Percentiles rank a stretch among this genome's conserved stretches.
Conservation (phyloP, 2,797 vertebrate genomes). For the Syndactyla subalaris region DNA sequence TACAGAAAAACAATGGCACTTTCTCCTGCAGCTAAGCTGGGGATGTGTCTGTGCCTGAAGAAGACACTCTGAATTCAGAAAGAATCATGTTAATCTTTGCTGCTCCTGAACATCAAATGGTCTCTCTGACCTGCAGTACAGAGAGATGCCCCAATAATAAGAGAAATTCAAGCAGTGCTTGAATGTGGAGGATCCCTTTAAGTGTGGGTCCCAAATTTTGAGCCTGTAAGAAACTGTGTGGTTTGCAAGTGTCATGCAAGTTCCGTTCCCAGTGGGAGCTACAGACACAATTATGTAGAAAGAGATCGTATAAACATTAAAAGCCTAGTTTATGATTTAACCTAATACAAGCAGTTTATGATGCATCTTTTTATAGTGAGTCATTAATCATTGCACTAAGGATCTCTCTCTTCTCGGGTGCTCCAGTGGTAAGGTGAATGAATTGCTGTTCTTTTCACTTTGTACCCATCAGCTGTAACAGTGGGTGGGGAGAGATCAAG, state of each 20-base stretch:
- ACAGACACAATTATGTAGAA: conserved; percentile 45
- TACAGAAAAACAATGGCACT: not conserved
- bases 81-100: not conserved
- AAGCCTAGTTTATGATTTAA: conserved; percentile 56
- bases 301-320: conserved; percentile 37
- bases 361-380: conserved; percentile 53
- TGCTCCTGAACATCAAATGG: not conserved
- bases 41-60: not conserved
- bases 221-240: conserved; percentile 42
- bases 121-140: not conserved
- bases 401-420: not conserved
- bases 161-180: not conserved
- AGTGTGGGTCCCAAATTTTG: not conserved
- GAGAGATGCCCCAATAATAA: not conserved
- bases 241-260: not conserved
- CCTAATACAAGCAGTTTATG: conserved; percentile 54
- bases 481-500: conserved; percentile 19
- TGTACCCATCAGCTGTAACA: not conserved
- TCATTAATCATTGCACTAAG: conserved; percentile 47
- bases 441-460: conserved; percentile 15
- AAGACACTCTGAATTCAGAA: not conserved
- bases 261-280: not conserved
- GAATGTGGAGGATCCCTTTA: not conserved
- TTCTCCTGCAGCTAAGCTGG: not conserved
- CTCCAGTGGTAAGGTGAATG: conserved; percentile 9